Conservation (phyloP, 2,797 vertebrate genomes). For the Pangasius mekongensis region DNA sequence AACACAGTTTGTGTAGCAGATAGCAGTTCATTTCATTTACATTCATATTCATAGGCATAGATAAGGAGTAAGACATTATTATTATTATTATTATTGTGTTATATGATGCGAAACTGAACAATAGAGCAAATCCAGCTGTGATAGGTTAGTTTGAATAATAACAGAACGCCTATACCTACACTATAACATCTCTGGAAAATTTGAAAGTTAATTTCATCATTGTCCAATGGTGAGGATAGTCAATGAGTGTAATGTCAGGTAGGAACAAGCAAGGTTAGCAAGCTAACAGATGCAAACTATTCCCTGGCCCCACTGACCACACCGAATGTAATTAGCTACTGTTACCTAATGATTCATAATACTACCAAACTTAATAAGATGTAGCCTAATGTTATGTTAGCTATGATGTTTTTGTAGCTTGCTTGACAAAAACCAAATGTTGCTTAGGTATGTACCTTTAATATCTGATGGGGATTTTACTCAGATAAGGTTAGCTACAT, state of each 20-base stretch:
- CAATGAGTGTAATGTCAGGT: neutral
- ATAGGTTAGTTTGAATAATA: neutral
- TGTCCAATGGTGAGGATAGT: neutral
- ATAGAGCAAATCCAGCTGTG: neutral
- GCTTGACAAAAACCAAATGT: neutral
- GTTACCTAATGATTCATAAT: neutral
- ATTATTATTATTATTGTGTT: no score
- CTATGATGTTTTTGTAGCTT: neutral
- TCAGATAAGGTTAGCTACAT: neutral
- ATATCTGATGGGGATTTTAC: neutral
- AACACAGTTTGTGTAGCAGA: neutral
- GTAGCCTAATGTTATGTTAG: neutral
- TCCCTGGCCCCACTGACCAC: neutral
- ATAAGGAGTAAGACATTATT: neutral
- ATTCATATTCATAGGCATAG: neutral
- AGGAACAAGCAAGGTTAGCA: neutral
- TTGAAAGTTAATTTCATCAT: neutral
- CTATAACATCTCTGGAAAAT: no score
- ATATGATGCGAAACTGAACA: neutral
- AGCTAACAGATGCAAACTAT: neutral
- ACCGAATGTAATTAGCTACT: neutral
- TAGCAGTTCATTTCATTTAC: neutral
- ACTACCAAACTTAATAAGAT: neutral
- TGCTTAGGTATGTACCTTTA: neutral
- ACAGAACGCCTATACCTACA: neutral